Percentiles rank a stretch among this genome's conserved stretches.
These are phyloP conservation scores for Arenaria interpres DNA, from an alignment of 2,113 vertebrate genomes.

Conservation along the genomic window DNA sequence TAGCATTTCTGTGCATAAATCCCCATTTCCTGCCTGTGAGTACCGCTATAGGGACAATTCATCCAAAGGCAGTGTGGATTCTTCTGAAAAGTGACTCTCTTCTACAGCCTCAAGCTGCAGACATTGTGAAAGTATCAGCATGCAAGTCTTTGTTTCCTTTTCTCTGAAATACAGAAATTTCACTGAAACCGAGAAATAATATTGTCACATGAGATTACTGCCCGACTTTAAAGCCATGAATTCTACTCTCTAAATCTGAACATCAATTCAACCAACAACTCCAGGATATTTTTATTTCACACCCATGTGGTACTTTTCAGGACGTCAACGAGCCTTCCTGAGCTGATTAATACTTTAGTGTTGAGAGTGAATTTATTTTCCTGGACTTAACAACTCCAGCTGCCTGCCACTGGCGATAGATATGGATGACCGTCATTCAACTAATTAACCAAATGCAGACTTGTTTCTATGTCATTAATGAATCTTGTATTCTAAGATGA, in stretches of 20 bases:
- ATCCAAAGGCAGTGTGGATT: not conserved
- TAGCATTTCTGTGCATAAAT: not conserved
- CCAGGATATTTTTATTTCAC: not conserved
- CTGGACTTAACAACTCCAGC: slow-evolving; percentile 69
- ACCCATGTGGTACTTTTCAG: not conserved
- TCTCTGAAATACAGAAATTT: not conserved
- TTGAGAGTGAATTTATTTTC: slow-evolving; percentile 76
- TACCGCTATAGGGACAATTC: not conserved
- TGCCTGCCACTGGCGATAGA: slow-evolving; percentile 68
- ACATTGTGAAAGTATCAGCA: not conserved
- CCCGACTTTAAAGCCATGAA: not conserved
- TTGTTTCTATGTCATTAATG: slow-evolving; percentile 63
- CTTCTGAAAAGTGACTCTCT: not conserved
- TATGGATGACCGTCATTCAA: slow-evolving; percentile 72
- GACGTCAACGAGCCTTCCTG: not conserved
- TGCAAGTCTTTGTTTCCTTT: not conserved
- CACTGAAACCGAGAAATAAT: not conserved
- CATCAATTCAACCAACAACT: not conserved
- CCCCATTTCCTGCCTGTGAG: not conserved
- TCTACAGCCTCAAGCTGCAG: not conserved
- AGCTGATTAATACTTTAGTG: slow-evolving; percentile 67
- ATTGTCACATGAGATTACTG: not conserved
- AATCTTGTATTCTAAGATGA: slow-evolving; percentile 35
- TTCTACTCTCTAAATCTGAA: not conserved
- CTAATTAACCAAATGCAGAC: slow-evolving; percentile 77